A percentile compares a stretch with the other conserved stretches of the same genome.
phyloP scores from a whole-genome alignment of 53 echinoderm and acorn worm genomes.

The Holothuria leucospilota region DNA sequence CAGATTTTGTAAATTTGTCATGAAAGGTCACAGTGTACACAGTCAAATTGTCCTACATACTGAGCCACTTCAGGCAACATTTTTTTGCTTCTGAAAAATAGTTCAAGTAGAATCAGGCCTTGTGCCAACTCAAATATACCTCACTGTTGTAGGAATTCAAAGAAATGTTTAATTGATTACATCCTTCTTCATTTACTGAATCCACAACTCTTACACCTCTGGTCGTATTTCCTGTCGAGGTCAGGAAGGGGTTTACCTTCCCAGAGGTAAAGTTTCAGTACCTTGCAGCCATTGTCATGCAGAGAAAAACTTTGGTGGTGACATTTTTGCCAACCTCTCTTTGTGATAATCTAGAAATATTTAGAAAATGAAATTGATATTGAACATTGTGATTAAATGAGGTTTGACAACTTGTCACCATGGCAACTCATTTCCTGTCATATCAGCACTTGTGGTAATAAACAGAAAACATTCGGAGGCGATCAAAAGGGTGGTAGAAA shows the following conservation, averaged over 20 bases:
- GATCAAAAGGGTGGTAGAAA: constrained; percentile 10
- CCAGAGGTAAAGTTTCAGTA: not conserved
- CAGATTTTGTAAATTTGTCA: too few species aligned
- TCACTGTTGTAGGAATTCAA: not conserved
- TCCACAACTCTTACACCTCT: not conserved
- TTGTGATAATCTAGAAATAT: not conserved
- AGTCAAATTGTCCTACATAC: too few species aligned
- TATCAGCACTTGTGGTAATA: not conserved
- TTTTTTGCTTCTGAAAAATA: too few species aligned
- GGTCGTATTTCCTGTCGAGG: constrained; percentile 3
- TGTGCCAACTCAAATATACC: too few species aligned
- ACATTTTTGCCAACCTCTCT: too few species aligned
- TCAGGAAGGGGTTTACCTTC: constrained; percentile 21
- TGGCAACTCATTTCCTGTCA: constrained; percentile 13
- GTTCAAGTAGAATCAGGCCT: too few species aligned
- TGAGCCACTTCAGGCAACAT: too few species aligned
- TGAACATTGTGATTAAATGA: constrained; percentile 28
- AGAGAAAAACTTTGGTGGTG: too few species aligned
- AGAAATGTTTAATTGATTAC: constrained; percentile 35
- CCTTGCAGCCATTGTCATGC: not conserved
- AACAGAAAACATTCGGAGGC: constrained; percentile 2
- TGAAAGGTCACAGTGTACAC: too few species aligned
- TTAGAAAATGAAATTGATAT: not conserved
- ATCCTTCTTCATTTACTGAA: constrained; percentile 16
- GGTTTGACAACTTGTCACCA: constrained; percentile 10